Evolutionary conservation across 2,113 vertebrate species (phyloP).

Genomic region (Tursiops truncatus): DNA sequence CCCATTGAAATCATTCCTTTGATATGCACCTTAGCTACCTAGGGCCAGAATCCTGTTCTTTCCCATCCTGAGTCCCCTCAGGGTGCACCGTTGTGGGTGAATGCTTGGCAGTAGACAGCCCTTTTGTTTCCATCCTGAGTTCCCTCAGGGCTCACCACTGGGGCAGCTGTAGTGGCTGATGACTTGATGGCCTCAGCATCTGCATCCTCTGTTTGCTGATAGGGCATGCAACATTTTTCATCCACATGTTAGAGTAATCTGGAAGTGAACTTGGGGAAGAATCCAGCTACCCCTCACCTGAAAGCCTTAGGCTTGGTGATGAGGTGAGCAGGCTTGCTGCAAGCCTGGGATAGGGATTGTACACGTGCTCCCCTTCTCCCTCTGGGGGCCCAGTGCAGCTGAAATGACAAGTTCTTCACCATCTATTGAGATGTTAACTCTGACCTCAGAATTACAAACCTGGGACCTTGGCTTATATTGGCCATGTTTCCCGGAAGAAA

Average conservation of each 20-base stretch:
- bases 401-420: not conserved
- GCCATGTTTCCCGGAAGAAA: not conserved
- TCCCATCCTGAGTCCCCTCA: not conserved
- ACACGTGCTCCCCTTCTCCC: not conserved
- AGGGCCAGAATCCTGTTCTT: not conserved
- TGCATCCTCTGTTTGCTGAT: not conserved
- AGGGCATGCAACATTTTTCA: not conserved
- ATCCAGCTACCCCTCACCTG: not conserved
- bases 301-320: not conserved
- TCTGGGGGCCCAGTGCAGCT: fast-evolving
- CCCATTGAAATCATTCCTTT: not conserved
- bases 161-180: not conserved
- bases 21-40: not conserved
- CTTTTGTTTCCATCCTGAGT: not conserved
- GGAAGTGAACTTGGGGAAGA: not conserved
- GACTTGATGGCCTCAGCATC: not conserved
- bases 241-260: not conserved
- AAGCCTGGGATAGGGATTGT: not conserved
- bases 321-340: not conserved
- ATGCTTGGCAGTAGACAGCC: no score
- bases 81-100: not conserved
- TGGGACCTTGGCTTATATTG: not conserved
- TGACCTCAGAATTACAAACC: not conserved
- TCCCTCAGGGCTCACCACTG: not conserved
- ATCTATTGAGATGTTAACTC: slow-evolving; percentile 42